Percentiles rank a stretch among this genome's conserved stretches.
These are phyloP conservation scores for Alces alces DNA, from an alignment of 2,113 vertebrate species.

Conservation along the genomic window DNA sequence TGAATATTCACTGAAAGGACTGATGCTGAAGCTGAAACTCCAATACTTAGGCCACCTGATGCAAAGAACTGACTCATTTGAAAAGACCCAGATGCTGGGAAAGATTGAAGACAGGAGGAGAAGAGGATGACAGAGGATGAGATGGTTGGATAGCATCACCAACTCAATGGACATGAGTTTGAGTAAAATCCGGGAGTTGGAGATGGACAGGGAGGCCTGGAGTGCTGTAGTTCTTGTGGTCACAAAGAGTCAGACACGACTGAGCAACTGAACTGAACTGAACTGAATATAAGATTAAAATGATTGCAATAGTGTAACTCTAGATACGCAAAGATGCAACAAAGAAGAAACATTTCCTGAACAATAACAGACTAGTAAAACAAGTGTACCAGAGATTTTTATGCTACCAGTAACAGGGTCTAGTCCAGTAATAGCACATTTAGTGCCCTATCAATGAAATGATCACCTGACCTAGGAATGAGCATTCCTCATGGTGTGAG, in stretches of 20 bases:
- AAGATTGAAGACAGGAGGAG: background rate
- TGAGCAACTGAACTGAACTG: background rate
- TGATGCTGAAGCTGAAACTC: background rate
- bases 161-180: background rate
- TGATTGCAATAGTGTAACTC: background rate
- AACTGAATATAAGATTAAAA: background rate
- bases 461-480: background rate
- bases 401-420: background rate
- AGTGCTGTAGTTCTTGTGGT: background rate
- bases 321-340: background rate
- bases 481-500: background rate
- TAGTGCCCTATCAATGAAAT: background rate
- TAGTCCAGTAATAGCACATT: background rate
- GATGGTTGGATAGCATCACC: background rate
- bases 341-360: background rate
- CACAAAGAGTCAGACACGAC: background rate
- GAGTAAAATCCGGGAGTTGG: background rate
- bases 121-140: background rate
- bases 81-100: rapidly evolving
- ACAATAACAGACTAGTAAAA: background rate
- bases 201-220: background rate
- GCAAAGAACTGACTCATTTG: background rate
- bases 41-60: background rate
- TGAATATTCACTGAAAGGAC: background rate
- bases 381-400: background rate